Evolutionary conservation across 2,888 invertebrate species (phyloP).

Genomic region (Scaeva pyrastri): DNA sequence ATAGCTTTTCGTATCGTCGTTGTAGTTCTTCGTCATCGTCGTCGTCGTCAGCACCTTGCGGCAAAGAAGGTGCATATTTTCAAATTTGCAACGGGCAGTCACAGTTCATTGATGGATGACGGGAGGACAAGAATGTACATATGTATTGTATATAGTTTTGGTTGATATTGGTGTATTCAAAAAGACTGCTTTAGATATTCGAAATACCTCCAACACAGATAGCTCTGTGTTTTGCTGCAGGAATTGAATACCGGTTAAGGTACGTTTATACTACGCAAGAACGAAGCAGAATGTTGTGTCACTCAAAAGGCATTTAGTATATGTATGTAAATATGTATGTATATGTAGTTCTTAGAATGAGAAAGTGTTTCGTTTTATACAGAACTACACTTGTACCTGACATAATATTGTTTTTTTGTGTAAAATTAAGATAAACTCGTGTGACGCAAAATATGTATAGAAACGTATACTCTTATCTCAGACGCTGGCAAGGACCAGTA

Average conservation of each 20-base stretch:
- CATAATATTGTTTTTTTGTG: not conserved
- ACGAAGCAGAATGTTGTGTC: slow-evolving; percentile 14
- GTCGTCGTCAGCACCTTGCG: slow-evolving; percentile 49
- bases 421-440: not conserved
- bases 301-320: not conserved
- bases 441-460: too few species aligned
- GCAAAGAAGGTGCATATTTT: slow-evolving; percentile 47
- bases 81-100: slow-evolving; percentile 31
- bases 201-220: not conserved
- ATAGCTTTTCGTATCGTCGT: slow-evolving; percentile 11
- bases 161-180: slow-evolving; percentile 6
- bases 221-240: not conserved
- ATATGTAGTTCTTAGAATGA: not conserved
- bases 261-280: not conserved
- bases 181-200: slow-evolving; percentile 30
- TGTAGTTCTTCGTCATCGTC: too few species aligned
- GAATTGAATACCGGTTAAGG: slow-evolving; percentile 18
- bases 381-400: not conserved
- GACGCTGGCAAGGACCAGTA: too few species aligned
- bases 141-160: not conserved
- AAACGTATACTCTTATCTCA: too few species aligned
- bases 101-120: slow-evolving; percentile 10
- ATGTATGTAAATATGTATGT: too few species aligned
- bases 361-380: not conserved
- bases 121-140: not conserved